Evolutionary conservation across 2,888 invertebrate genomes (phyloP), one percentile per base, ranked within the genome.

Genomic region (Megaustenia siamemsis): DNA sequence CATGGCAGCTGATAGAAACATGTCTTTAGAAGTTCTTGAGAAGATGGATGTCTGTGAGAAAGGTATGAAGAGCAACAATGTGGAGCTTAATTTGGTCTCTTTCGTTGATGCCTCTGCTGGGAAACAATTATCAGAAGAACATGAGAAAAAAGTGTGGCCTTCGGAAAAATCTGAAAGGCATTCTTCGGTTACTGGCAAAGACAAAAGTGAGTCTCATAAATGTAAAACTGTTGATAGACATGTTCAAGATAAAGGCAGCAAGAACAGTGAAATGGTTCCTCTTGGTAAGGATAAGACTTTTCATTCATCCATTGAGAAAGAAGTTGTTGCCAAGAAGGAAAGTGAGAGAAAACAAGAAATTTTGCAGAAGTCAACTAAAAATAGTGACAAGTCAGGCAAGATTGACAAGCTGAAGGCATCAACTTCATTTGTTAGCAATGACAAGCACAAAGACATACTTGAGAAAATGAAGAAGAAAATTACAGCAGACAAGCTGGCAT

Each of bases 231-330:
- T 12, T n/a, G 76, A 56, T 3, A 63, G 32, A 43, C 63, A 2
- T 43, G 10, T 32, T 40, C 78, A 60, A 2, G 63, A 78, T 5
- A 78, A 78, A 32, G 43, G 66, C 43, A 43, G 66, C 32, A 78
- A 78, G 45, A 66, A 0, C 43, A n/a, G 78, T 66, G 15, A 78
- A 78, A 63, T 24, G 3, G n/a, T 43, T 38, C 32, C 21, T 78
- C 45, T n/a, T 28, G 40, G 15, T 18, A 78, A 77, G 40, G 76
- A 77, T 12, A 77, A 38, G 28, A 45, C 45, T 21, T 63, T 63
- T 60, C 66, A n/a, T 15, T 1, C 32, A 2, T 43, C 43, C 45
- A 18, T 0, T 66, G 66, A 66, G n/a, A 78, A 78, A 40, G 0
- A 66, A 63, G 15, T 28, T 60, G 28, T 24, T 0, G n/a, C 12